phyloP scores from a whole-genome alignment of 2,113 vertebrate genomes.

The Podarcis raffonei region DNA sequence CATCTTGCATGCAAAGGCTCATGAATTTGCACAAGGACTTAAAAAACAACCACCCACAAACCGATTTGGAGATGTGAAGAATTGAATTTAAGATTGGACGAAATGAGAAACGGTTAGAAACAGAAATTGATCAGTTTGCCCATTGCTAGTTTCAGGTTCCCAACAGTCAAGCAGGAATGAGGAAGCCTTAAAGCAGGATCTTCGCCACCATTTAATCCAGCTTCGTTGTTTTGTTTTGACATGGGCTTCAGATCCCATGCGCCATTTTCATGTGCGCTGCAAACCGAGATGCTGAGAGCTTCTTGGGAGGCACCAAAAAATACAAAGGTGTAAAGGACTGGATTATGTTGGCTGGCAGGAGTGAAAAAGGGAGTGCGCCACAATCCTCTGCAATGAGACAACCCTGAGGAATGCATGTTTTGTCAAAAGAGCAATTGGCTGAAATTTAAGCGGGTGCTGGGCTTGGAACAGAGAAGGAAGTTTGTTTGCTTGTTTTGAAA shows the following conservation, averaged over 20 bases:
- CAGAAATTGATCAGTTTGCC: no score
- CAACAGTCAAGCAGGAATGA: neutral
- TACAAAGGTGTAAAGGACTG: neutral
- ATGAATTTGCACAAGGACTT: no score
- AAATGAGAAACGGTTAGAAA: no score
- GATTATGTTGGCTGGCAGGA: neutral
- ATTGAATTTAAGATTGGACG: no score
- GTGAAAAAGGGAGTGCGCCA: neutral
- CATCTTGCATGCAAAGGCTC: no score
- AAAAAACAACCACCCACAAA: no score
- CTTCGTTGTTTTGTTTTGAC: neutral
- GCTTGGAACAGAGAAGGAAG: neutral
- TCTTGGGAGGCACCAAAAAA: neutral
- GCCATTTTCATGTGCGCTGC: neutral
- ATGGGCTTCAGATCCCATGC: no score
- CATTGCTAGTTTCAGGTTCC: no score
- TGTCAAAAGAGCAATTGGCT: neutral
- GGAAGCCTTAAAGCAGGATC: neutral
- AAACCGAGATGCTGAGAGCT: neutral
- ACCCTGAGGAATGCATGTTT: neutral
- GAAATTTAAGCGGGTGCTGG: neutral
- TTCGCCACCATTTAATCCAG: neutral
- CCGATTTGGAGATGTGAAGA: no score
- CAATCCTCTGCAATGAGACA: neutral
- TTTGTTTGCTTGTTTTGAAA: neutral